phyloP scores from a whole-genome alignment of 1,140 invertebrate species.

The Psilanteris sp. region DNA sequence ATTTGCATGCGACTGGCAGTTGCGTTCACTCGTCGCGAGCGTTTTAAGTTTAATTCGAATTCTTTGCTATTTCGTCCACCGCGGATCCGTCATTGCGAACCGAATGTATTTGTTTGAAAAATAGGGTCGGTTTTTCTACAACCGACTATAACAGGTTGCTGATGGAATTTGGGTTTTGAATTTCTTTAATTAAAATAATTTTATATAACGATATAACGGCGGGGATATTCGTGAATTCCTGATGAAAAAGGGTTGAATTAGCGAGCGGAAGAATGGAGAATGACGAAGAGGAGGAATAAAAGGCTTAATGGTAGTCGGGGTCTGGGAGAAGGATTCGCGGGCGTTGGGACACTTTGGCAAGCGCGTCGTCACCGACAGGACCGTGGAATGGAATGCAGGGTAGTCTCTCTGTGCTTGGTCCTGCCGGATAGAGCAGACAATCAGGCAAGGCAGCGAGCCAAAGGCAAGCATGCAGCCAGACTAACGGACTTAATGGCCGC shows the following conservation, averaged over 20 bases:
- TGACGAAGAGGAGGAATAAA: slow-evolving; percentile 31
- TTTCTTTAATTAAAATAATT: slow-evolving; percentile 9
- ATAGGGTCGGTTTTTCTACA: too few species aligned
- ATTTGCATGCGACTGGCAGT: too few species aligned
- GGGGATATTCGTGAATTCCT: slow-evolving; percentile 1
- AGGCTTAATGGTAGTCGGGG: slow-evolving; percentile 18
- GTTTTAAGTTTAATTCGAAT: too few species aligned
- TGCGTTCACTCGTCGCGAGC: too few species aligned
- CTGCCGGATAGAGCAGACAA: slow-evolving; percentile 46
- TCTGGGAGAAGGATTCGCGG: slow-evolving; percentile 49
- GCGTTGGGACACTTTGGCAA: slow-evolving; percentile 56
- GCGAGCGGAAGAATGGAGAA: slow-evolving; percentile 12
- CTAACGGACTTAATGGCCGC: slow-evolving; percentile 71
- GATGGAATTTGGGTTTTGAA: not conserved
- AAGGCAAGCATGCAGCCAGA: slow-evolving; percentile 49
- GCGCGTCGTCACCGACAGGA: slow-evolving; percentile 57
- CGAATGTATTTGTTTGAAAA: too few species aligned
- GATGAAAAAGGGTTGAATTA: slow-evolving; percentile 13
- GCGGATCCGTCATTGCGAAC: too few species aligned
- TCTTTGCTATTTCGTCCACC: too few species aligned
- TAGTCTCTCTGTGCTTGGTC: slow-evolving; percentile 63
- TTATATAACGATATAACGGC: not conserved
- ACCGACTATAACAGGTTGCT: too few species aligned
- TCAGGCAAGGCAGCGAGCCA: slow-evolving; percentile 40
- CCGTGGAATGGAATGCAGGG: slow-evolving; percentile 65